phyloP scores from a whole-genome alignment of 1,140 invertebrate genomes.

The Macrosteles quadrilineatus region DNA sequence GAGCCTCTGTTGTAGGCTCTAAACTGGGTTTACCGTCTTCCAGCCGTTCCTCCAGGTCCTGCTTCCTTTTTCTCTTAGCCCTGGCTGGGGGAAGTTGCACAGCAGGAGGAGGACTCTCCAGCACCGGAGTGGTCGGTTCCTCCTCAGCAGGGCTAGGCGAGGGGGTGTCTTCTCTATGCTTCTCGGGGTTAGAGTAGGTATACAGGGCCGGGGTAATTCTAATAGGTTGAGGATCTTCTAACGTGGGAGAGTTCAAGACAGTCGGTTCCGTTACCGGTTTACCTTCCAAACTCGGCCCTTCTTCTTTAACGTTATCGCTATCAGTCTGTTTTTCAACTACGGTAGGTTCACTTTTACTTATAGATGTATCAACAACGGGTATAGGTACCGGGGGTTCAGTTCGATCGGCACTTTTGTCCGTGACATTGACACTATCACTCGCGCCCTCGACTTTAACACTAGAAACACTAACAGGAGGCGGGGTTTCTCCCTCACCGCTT shows the following conservation, averaged over 20 bases:
- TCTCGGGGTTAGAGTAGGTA: conserved; percentile 75
- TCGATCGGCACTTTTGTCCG: conserved; percentile 20
- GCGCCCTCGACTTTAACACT: conserved; percentile 29
- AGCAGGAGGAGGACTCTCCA: conserved; percentile 23
- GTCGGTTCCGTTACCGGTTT: conserved; percentile 6
- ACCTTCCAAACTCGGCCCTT: conserved; percentile 24
- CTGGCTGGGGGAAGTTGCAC: conserved; percentile 40
- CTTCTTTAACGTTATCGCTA: conserved; percentile 21
- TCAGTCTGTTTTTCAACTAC: conserved; percentile 11
- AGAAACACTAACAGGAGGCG: not conserved
- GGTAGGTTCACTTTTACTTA: conserved; percentile 23
- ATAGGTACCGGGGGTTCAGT: not conserved
- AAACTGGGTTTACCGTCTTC: conserved; percentile 49
- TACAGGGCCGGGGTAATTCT: conserved; percentile 70
- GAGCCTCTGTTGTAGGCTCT: conserved; percentile 42
- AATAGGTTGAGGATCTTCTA: conserved; percentile 67
- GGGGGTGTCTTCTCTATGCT: conserved; percentile 58
- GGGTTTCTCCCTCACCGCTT: not conserved
- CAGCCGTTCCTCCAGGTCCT: conserved; percentile 54
- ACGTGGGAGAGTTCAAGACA: conserved; percentile 49
- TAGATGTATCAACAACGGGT: conserved; percentile 23
- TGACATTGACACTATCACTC: conserved; percentile 28
- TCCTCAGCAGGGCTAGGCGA: conserved; percentile 50
- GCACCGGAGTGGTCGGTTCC: conserved; percentile 44
- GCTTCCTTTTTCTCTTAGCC: conserved; percentile 51